Conservation (phyloP, 53 echinoderm and acorn worm genomes). For the Luidia sarsii region DNA sequence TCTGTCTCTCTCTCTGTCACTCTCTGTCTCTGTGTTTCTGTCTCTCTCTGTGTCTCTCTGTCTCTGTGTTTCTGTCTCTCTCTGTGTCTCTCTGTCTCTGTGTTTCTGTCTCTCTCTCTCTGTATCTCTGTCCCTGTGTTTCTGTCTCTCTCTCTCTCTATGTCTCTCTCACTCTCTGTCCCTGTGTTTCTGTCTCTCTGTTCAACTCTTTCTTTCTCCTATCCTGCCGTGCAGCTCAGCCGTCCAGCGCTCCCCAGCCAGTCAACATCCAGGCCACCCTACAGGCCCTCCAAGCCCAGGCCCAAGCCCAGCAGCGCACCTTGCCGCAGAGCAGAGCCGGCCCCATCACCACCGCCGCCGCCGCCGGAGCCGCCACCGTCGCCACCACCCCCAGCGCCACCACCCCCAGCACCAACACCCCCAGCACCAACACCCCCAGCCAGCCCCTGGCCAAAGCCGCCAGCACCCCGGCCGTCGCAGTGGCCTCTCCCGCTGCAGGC, state of each 20-base stretch:
- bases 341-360: slow-evolving; percentile 14
- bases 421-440: slow-evolving; percentile 37
- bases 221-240: slow-evolving; percentile 15
- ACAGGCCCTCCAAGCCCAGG: slow-evolving; percentile 71
- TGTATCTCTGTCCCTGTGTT: no score
- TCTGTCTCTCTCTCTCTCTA: no score
- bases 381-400: slow-evolving; percentile 19
- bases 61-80: no score
- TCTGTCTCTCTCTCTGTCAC: no score
- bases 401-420: no score
- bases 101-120: no score
- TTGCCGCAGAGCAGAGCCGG: slow-evolving; percentile 50
- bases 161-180: no score
- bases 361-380: slow-evolving; percentile 22
- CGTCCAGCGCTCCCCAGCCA: slow-evolving; percentile 41
- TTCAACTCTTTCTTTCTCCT: background rate
- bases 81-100: no score
- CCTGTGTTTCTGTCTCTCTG: no score
- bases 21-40: no score
- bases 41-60: no score
- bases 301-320: slow-evolving; percentile 65
- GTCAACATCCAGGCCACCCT: slow-evolving; percentile 81
- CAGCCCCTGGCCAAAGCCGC: slow-evolving; percentile 25
- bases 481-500: slow-evolving; percentile 26
- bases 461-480: background rate